Conservation (phyloP, 2,797 vertebrate genomes). For the Lemur catta region DNA sequence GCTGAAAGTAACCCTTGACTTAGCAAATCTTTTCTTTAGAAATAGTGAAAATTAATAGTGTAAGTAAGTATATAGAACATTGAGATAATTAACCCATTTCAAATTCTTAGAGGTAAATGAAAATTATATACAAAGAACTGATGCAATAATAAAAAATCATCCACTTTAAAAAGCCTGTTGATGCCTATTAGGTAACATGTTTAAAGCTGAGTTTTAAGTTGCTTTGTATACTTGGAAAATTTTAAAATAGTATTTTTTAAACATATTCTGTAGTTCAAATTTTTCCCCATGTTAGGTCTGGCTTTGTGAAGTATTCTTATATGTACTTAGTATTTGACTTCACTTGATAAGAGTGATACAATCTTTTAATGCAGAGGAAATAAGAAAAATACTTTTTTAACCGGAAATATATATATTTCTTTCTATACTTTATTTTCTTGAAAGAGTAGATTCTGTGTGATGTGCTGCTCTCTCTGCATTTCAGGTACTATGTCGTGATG, state of each 20-base stretch:
- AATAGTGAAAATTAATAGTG: constrained; percentile 1
- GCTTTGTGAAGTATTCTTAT: not conserved
- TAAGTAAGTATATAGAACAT: not conserved
- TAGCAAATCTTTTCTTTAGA: not conserved
- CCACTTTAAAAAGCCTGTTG: not conserved
- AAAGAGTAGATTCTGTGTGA: not conserved
- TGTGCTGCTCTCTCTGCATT: not conserved
- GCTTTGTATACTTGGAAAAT: not conserved
- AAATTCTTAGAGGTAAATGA: not conserved
- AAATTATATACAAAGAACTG: not conserved
- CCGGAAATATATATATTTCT: not conserved
- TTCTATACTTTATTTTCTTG: not conserved
- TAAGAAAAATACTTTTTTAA: not conserved
- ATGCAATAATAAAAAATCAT: not conserved
- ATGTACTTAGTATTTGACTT: not conserved
- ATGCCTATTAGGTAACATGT: not conserved
- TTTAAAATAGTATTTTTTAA: not conserved
- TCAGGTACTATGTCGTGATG: constrained; percentile 94
- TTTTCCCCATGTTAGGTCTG: not conserved
- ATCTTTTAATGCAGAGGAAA: not conserved
- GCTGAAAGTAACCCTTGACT: not conserved
- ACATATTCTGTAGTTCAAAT: not conserved
- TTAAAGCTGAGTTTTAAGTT: not conserved
- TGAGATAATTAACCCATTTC: not conserved
- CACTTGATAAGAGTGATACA: not conserved